Percentiles rank a stretch among this genome's conserved stretches.
These are phyloP conservation scores for Axea sp. DNA, from an alignment of 2,888 invertebrate genomes.

Conservation along the genomic window DNA sequence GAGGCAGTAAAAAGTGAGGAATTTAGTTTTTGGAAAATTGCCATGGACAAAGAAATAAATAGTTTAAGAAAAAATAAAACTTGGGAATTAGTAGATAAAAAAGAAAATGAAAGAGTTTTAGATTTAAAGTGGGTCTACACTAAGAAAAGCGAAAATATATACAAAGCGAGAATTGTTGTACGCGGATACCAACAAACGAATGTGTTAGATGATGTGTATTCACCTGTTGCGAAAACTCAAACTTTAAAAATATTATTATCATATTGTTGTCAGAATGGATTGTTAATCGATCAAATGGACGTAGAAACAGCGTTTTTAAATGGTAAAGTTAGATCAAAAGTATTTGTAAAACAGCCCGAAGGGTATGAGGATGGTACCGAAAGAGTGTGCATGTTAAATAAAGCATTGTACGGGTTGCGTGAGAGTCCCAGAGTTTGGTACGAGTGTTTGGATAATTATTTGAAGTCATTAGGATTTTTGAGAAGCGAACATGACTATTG, in stretches of 20 bases:
- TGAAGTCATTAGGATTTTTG: conserved; percentile 44
- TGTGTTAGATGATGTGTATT: too few relatives aligned
- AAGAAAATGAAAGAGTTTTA: background rate
- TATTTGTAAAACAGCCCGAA: conserved; percentile 47
- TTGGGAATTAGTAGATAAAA: too few relatives aligned
- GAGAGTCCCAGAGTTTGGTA: conserved; percentile 63
- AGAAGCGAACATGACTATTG: conserved; percentile 52
- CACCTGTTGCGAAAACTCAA: too few relatives aligned
- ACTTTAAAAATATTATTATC: conserved; percentile 5
- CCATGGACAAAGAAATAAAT: conserved; percentile 32
- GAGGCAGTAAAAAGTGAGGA: conserved; percentile 23
- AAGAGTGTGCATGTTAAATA: conserved; percentile 47
- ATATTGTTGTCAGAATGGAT: too few relatives aligned
- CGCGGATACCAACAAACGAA: background rate
- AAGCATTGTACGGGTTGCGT: too few relatives aligned
- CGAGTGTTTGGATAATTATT: conserved; percentile 58
- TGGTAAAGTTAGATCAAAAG: conserved; percentile 42
- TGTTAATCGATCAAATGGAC: conserved; percentile 44
- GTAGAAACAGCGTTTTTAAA: conserved; percentile 57
- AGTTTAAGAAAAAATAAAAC: conserved; percentile 31
- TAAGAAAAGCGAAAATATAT: background rate
- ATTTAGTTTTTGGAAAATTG: conserved; percentile 12
- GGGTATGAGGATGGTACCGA: conserved; percentile 34
- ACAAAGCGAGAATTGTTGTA: background rate
- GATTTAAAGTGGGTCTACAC: background rate